A percentile compares a stretch with the other conserved stretches of the same genome.
Evolutionary conservation across 2,888 invertebrate species (phyloP).

Genomic region (Ennomos quercinarius): DNA sequence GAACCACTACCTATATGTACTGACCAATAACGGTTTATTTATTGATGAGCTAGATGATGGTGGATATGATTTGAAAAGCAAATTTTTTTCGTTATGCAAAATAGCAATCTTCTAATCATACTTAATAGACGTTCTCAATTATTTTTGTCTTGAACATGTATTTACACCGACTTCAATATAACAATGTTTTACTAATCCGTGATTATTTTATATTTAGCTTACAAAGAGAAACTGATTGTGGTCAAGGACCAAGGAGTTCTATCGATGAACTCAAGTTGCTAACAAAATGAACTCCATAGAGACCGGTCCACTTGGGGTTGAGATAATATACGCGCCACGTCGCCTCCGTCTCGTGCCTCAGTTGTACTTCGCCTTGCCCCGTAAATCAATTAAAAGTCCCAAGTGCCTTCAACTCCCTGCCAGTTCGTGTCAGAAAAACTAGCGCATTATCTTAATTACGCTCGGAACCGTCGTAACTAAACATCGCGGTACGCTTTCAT

Average conservation of each 20-base stretch:
- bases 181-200: neutral
- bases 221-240: constrained; percentile 51
- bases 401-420: constrained; percentile 48
- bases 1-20: no score
- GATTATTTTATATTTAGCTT: constrained; percentile 30
- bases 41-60: no score
- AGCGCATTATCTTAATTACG: constrained; percentile 41
- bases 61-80: no score
- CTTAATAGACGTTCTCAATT: no score
- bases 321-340: constrained; percentile 38
- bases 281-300: constrained; percentile 52
- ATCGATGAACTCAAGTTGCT: constrained; percentile 61
- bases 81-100: no score
- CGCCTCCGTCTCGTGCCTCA: neutral
- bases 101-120: no score
- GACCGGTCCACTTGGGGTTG: constrained; percentile 38
- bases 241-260: constrained; percentile 38
- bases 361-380: constrained; percentile 11
- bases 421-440: constrained; percentile 47
- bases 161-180: no score
- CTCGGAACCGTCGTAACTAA: constrained; percentile 27
- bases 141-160: no score
- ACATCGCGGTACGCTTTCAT: constrained; percentile 41
- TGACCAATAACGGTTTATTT: no score
- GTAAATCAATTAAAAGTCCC: constrained; percentile 72